Base-by-base conservation (phyloP, 1,140 invertebrate species). In the Rhynchophorus ferrugineus region DNA sequence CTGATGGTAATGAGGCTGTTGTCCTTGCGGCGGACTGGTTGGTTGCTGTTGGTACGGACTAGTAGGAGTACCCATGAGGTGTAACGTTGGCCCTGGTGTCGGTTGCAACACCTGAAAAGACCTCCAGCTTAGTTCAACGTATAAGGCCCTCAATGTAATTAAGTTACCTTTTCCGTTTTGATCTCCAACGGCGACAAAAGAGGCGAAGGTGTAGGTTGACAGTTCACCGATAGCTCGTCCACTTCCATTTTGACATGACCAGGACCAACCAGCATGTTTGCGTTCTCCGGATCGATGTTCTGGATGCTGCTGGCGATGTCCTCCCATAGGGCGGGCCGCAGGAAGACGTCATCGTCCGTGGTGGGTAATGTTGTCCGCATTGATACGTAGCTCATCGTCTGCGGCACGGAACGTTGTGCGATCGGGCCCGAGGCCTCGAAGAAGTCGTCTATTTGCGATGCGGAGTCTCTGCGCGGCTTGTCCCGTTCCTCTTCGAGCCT, bases 231-330 rank as follows among this genome's bases (percentile, higher is more conserved):
- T 54, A 62, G 65, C 54, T 77, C 79, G 53, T 87, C 85, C 41
- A 83, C 80, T 66, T 87, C 85, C 62, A 87, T 74, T 66, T 88
- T 88, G 52, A 88, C 81, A 65, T 82, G 80, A 7, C 79, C 73
- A 66, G 75, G 56, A 61, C 70, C 61, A 67, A 76, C 44, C 55
- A 90, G 72, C 85, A 91, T 88, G 65, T 88, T 84, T n/a, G 87
- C 85, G 66, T 89, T 89, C 67, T 89, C 87, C 11, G 87, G 87
- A 67, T 91, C 87, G 57, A 90, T 82, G 68, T 89, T 90, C 61
- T 88, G 83, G 67, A 91, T 89, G 60, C 85, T 89, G 63, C 85
- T 87, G 38, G 87, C 83, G 66, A 91, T 90, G 73, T 91, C 88
- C 69, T 91, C 88, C 88, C 89, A 91, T 5, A 89, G 75, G 11